phyloP scores from a whole-genome alignment of 2,888 invertebrate species.

The Megaustenia siamemsis region DNA sequence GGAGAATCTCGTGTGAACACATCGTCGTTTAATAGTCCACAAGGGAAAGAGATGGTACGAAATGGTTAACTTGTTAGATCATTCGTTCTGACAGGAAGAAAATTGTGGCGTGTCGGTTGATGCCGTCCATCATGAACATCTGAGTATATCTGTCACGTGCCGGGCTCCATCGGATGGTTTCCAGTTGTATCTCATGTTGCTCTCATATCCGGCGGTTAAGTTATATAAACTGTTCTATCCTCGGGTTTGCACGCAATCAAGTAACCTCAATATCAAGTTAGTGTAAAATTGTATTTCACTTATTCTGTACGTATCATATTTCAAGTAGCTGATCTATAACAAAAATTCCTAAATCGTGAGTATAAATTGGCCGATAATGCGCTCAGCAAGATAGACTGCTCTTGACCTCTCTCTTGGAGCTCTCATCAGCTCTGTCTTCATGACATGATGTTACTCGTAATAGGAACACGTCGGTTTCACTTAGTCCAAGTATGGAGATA shows the following conservation, averaged over 20 bases:
- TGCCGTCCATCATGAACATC: neutral
- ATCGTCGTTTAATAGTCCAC: too few relatives aligned
- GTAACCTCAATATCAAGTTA: neutral
- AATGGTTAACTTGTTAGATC: too few relatives aligned
- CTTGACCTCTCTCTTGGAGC: neutral
- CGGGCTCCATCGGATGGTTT: neutral
- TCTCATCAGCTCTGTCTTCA: neutral
- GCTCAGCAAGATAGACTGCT: neutral
- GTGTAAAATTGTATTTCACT: neutral
- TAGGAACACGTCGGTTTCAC: neutral
- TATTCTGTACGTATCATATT: neutral
- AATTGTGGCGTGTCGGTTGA: neutral
- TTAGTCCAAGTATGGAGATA: neutral
- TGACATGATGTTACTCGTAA: neutral
- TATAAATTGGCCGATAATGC: neutral
- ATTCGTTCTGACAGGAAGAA: neutral
- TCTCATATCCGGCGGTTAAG: neutral
- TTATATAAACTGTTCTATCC: neutral
- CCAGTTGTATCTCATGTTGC: neutral
- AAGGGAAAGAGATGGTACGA: too few relatives aligned
- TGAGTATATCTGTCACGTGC: conserved; percentile 18
- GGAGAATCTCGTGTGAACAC: too few relatives aligned
- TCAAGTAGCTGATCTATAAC: neutral
- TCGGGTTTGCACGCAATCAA: neutral
- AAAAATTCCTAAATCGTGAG: neutral